These are phyloP conservation scores for Spheniscus humboldti DNA, from an alignment of 2,797 vertebrate genomes.

Conservation along the genomic window DNA sequence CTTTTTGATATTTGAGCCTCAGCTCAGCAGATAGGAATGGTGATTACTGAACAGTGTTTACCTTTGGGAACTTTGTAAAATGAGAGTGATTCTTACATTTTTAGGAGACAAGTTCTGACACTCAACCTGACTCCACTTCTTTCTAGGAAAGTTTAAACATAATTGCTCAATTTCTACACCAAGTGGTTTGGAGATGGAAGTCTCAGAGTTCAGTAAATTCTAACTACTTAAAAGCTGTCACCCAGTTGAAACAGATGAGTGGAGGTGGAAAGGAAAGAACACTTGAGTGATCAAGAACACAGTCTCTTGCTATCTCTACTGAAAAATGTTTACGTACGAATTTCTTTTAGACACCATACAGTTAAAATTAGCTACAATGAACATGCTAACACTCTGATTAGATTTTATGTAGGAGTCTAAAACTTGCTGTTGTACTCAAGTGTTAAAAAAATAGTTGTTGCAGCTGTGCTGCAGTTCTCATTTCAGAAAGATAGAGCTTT, in stretches of 20 bases:
- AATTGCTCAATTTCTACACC: background rate
- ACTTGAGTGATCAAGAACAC: background rate
- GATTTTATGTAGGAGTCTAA: background rate
- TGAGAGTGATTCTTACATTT: background rate
- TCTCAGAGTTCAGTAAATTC: background rate
- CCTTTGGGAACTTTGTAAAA: background rate
- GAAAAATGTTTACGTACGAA: background rate
- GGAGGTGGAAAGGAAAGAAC: background rate
- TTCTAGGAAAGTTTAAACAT: background rate
- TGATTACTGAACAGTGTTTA: background rate
- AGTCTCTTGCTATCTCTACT: background rate
- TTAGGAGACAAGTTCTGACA: background rate
- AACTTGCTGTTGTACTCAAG: background rate
- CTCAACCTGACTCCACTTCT: background rate
- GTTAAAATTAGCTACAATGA: background rate
- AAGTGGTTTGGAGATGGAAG: background rate
- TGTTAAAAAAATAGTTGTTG: background rate
- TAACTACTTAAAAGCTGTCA: background rate
- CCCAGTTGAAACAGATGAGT: background rate
- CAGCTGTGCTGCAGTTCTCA: background rate
- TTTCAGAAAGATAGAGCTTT: background rate
- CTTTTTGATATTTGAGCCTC: background rate
- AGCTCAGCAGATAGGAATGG: background rate
- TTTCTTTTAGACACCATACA: background rate
- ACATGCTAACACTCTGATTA: background rate